Evolutionary conservation across 2,888 invertebrate genomes (phyloP).

Genomic region (Eupithecia dodoneata): DNA sequence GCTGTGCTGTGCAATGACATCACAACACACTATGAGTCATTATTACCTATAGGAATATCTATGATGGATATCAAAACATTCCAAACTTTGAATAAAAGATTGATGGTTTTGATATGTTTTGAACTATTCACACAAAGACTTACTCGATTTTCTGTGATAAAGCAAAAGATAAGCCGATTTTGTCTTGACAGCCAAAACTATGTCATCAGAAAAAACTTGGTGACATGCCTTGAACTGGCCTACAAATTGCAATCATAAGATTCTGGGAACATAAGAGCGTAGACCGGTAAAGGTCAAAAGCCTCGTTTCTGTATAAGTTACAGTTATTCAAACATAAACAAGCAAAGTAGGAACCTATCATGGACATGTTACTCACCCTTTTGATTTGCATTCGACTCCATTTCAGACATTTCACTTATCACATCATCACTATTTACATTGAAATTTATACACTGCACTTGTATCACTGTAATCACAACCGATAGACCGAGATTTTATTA

Average conservation of each 20-base stretch:
- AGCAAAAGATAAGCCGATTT: slow-evolving; percentile 36
- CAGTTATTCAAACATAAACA: slow-evolving; percentile 81
- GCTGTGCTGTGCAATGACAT: slow-evolving; percentile 68
- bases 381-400: slow-evolving; percentile 79
- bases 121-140: slow-evolving; percentile 2
- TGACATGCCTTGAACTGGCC: slow-evolving; percentile 29
- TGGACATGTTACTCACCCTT: slow-evolving; percentile 71
- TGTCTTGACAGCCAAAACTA: slow-evolving; percentile 31
- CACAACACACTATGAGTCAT: slow-evolving; percentile 78
- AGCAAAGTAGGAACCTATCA: slow-evolving; percentile 51
- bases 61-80: slow-evolving; percentile 4
- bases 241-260: slow-evolving; percentile 32
- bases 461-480: slow-evolving; percentile 41
- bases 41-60: slow-evolving; percentile 20
- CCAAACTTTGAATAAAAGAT: background rate
- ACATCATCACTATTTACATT: slow-evolving; percentile 72
- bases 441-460: slow-evolving; percentile 43
- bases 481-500: slow-evolving; percentile 42
- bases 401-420: slow-evolving; percentile 67
- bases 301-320: slow-evolving; percentile 58
- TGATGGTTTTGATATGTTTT: background rate
- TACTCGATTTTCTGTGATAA: slow-evolving; percentile 25
- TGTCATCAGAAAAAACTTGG: slow-evolving; percentile 19
- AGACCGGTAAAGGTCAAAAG: slow-evolving; percentile 69
- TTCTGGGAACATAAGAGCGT: slow-evolving; percentile 46